Evolutionary conservation across 2,113 vertebrate species (phyloP), one percentile per base, ranked within the genome.

Genomic region (Bufo bufo): DNA sequence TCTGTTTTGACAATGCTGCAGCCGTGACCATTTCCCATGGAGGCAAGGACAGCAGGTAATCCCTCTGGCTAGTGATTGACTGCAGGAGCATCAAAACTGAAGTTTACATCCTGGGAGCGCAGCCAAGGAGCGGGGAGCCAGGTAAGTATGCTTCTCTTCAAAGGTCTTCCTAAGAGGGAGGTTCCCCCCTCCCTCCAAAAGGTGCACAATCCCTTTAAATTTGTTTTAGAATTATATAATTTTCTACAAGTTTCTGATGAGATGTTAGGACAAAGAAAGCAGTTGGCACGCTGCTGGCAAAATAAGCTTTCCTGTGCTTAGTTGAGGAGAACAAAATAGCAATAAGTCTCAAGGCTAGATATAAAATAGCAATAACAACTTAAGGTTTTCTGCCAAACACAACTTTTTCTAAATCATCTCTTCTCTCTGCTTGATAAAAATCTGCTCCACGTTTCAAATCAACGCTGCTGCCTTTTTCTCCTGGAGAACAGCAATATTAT

Each of bases 401-500:
- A 50, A 75, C 47, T 80, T 80, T 80, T 59, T 50, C 78, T 33
- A 80, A 80, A 43, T 4, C 20, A 58, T 58, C 13, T 10, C 78
- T 81, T 63, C 79, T 81, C 17, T 23, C 54, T 7, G 52, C 78
- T 45, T 59, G 50, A 81, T 61, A 61, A 45, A 81, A 63, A 61
- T 81, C 79, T 81, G 45, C 72, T 61, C 56, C 43, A 47, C 33
- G 13, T 56, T 78, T 82, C 11, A 65, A 17, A 45, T 50, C 17
- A 65, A 20, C 33, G 61, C 19, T 52, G 61, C 61, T 33, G 9
- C 61, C 13, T 66, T 83, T 83, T 13, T 47, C 79, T 82, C 14
- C 23, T 3, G 13, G 80, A 82, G 81, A 83, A 66, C 82, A 84
- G 82, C n/a, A 69, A 52, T 84, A 52, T 54, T 84, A 52, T 84